Evolutionary conservation across 2,113 vertebrate genomes (phyloP).

Genomic region (Oceanites oceanicus): DNA sequence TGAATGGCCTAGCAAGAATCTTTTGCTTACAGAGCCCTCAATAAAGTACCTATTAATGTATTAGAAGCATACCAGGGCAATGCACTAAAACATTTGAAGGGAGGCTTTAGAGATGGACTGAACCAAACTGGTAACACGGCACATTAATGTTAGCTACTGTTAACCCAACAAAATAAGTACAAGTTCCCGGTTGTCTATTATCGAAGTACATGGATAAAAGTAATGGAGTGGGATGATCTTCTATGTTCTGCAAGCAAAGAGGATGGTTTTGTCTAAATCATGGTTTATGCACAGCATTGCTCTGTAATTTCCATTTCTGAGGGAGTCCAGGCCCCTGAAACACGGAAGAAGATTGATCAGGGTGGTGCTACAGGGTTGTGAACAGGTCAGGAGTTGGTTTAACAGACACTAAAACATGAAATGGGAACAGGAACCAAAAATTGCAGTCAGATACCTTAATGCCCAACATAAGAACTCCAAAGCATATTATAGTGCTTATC

Average conservation of each 20-base stretch:
- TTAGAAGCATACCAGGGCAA: background rate
- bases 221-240: background rate
- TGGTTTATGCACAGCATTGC: accelerated
- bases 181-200: accelerated
- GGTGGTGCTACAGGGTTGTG: background rate
- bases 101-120: background rate
- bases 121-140: background rate
- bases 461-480: background rate
- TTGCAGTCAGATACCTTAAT: background rate
- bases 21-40: background rate
- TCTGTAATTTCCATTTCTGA: background rate
- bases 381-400: background rate
- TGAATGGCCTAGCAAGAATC: background rate
- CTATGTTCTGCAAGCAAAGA: accelerated
- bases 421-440: background rate
- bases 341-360: background rate
- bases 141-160: background rate
- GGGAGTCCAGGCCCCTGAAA: background rate
- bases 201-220: background rate
- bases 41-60: background rate
- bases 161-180: background rate
- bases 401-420: background rate
- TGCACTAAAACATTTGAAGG: background rate
- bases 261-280: background rate
- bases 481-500: background rate